Base-by-base conservation (phyloP, 2,888 invertebrate species). In the Cerastoderma edule region DNA sequence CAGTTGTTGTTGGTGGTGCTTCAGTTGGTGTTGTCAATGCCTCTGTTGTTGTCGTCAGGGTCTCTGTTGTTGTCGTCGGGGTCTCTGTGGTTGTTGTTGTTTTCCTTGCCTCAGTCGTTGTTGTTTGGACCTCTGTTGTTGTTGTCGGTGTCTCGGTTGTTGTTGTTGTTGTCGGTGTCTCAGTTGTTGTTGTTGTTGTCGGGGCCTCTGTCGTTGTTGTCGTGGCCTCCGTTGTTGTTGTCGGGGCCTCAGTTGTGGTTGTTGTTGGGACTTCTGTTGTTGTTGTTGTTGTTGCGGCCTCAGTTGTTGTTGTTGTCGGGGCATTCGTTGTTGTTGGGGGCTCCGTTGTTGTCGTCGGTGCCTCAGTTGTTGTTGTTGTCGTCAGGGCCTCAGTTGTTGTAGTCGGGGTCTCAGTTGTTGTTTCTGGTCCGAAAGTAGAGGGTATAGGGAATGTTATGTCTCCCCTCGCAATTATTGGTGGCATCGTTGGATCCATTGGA, bases 371-470 rank as follows among this genome's bases (percentile, higher is more conserved):
- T 19, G 30, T 46, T 48, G 65, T 57, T 16, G 50, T 48, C 19
- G 27, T 35, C 48, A 27, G 33, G 2, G 69, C 28, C 27, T 13
- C 16, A 2, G 63, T 63, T 28, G 60, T n/a, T n/a, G n/a, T 60
- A 27, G 60, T 60, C 10, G 28, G 1, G 24, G n/a, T 2, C 10
- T 53, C 67, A 33, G 69, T 28, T 6, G 60, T 10, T 39, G 54
- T 53, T 32, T 24, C 30, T 69, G 67, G 71, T 53, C 63, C 33
- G 24, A 32, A 28, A 6, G 63, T 53, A 8, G 46, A 22, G 8
- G 68, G 68, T 30, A 72, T 66, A 22, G 48, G 56, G 48, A 72
- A 72, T 8, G 53, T 24, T 6, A 66, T 72, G 39, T 72, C 67
- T 1, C 71, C 71, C 30, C 66, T 46, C 3, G 46, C 27, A 13